Evolutionary conservation across 2,113 vertebrate genomes (phyloP).

Genomic region (Galbula dea): DNA sequence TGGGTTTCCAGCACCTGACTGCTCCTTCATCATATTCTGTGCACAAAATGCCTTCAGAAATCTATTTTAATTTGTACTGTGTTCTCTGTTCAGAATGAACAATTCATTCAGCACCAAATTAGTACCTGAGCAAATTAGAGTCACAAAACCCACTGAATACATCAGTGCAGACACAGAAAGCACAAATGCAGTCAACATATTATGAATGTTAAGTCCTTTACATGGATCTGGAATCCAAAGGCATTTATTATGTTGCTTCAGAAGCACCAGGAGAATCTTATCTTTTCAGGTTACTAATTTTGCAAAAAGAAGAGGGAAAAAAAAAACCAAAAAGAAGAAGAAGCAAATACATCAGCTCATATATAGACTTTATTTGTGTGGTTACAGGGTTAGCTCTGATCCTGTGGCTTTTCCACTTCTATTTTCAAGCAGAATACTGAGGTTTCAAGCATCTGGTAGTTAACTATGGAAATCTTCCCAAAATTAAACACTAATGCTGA

Average conservation of each 20-base stretch:
- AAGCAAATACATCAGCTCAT: neutral
- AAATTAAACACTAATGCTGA: neutral
- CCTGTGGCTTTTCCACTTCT: neutral
- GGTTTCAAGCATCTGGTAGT: neutral
- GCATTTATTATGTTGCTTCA: neutral
- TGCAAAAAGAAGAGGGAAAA: neutral
- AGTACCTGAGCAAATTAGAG: neutral
- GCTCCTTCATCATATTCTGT: neutral
- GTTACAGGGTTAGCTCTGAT: neutral
- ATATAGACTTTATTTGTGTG: neutral
- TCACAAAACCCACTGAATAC: neutral
- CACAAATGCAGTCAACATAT: neutral
- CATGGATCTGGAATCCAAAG: neutral
- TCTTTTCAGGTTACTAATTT: neutral
- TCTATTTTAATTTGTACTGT: neutral
- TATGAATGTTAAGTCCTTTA: neutral
- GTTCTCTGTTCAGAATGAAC: neutral
- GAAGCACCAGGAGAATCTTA: neutral
- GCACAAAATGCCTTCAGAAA: slow-evolving; percentile 11
- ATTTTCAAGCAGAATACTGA: neutral
- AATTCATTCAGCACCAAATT: neutral
- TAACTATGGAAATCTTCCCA: neutral
- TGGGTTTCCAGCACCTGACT: neutral
- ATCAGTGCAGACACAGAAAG: neutral
- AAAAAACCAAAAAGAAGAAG: neutral